Conservation (phyloP, 2,113 vertebrate species). For the Hydrochoerus hydrochaeris region DNA sequence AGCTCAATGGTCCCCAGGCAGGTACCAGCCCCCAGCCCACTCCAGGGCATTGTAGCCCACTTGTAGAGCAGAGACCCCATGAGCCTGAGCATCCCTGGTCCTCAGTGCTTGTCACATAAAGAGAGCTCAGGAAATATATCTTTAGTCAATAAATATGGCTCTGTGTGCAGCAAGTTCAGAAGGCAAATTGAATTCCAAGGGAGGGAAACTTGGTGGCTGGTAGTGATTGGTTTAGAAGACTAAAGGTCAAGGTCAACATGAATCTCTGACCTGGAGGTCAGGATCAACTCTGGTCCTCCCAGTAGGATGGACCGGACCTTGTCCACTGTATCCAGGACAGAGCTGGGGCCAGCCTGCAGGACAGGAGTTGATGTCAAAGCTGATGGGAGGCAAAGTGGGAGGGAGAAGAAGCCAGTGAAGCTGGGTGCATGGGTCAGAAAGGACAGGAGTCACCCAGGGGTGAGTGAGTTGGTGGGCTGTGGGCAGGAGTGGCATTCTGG, state of each 20-base stretch:
- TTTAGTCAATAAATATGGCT: no score
- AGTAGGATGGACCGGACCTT: no score
- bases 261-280: background rate
- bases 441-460: background rate
- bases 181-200: background rate
- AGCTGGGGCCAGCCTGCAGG: no score
- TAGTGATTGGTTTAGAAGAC: background rate
- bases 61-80: fast-evolving
- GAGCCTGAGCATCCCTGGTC: background rate
- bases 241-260: no score
- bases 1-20: fast-evolving
- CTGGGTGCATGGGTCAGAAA: no score
- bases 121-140: background rate
- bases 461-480: background rate
- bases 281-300: fast-evolving
- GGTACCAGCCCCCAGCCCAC: background rate
- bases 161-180: no score
- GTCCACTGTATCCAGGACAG: background rate
- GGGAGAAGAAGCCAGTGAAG: background rate
- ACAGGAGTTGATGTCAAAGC: background rate
- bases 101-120: no score
- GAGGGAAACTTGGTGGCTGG: background rate
- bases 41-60: background rate
- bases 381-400: no score
- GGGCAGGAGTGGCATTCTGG: background rate